Conservation (phyloP, 2,888 invertebrate genomes). For the Cantharis rufa region DNA sequence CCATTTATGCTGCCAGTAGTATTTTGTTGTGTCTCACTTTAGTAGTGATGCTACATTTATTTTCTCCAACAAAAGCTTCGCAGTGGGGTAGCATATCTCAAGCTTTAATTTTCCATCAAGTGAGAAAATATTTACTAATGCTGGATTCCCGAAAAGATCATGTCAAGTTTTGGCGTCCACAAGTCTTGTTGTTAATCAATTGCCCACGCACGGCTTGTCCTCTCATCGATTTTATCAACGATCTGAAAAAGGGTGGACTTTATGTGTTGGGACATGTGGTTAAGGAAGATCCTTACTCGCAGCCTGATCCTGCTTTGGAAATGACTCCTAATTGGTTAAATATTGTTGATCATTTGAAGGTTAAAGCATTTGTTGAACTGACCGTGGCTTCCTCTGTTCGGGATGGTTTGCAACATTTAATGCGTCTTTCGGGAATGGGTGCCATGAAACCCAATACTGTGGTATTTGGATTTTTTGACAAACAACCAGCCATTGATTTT, state of each 20-base stretch:
- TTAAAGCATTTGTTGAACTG: slow-evolving; percentile 95
- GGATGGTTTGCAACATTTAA: slow-evolving; percentile 89
- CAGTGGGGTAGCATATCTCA: slow-evolving; percentile 98
- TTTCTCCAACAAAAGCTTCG: slow-evolving; percentile 80
- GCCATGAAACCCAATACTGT: slow-evolving; percentile 99
- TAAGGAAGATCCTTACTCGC: slow-evolving; percentile 61
- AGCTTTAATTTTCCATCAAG: slow-evolving; percentile 99
- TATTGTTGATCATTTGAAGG: slow-evolving; percentile 92
- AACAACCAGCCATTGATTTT: slow-evolving; percentile 74
- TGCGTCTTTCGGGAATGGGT: slow-evolving; percentile 90
- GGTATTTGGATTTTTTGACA: slow-evolving; percentile 90
- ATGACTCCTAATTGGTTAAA: slow-evolving; percentile 90
- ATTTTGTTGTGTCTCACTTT: slow-evolving; percentile 83
- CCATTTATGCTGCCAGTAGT: slow-evolving; percentile 86
- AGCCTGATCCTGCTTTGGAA: slow-evolving; percentile 71
- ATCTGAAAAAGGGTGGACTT: slow-evolving; percentile 91
- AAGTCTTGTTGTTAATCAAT: slow-evolving; percentile 89
- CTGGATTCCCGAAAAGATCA: slow-evolving; percentile 96
- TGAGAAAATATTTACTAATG: slow-evolving; percentile 93
- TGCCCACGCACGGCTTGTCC: slow-evolving; percentile 90
- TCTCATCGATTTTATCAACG: slow-evolving; percentile 95
- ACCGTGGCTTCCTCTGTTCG: slow-evolving; percentile 85
- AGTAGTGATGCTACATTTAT: slow-evolving; percentile 85
- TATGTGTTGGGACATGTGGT: slow-evolving; percentile 88
- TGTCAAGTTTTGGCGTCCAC: slow-evolving; percentile 99